Evolutionary conservation across 2,888 invertebrate genomes (phyloP).

Genomic region (Ormyrus labotus): DNA sequence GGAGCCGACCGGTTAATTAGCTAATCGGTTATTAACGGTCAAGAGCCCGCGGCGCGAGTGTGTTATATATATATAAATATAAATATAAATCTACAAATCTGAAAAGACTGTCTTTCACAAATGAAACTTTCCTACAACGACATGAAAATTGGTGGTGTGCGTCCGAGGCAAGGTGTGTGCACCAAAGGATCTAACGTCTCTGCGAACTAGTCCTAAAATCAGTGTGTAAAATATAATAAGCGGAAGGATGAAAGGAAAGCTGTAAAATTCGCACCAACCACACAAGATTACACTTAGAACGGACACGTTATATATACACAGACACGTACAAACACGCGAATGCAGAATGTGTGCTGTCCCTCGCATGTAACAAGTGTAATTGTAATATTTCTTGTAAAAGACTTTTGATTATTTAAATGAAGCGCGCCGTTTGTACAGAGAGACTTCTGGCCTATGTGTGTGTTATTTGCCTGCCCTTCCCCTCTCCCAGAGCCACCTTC

Average conservation of each 20-base stretch:
- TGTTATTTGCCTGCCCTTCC: conserved; percentile 6
- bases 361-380: conserved; percentile 35
- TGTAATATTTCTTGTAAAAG: conserved; percentile 54
- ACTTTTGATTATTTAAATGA: conserved; percentile 55
- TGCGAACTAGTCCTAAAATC: conserved; percentile 49
- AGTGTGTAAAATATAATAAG: conserved; percentile 20
- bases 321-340: not conserved
- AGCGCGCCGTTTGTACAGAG: conserved; percentile 52
- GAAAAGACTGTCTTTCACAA: conserved; percentile 28
- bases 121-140: conserved; percentile 3
- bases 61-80: not conserved
- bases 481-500: not conserved
- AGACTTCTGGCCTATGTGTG: not conserved
- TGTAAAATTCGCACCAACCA: not conserved
- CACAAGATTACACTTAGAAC: not conserved
- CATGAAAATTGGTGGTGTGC: not conserved
- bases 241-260: not conserved
- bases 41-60: not conserved
- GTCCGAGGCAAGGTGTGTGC: not conserved
- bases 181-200: conserved; percentile 22
- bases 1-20: too few species aligned
- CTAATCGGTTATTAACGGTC: too few species aligned
- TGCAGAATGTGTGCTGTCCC: not conserved
- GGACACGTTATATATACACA: not conserved
- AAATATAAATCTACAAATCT: not conserved